Base-by-base conservation (phyloP, 2,797 vertebrate species). In the Propithecus deckenii region DNA sequence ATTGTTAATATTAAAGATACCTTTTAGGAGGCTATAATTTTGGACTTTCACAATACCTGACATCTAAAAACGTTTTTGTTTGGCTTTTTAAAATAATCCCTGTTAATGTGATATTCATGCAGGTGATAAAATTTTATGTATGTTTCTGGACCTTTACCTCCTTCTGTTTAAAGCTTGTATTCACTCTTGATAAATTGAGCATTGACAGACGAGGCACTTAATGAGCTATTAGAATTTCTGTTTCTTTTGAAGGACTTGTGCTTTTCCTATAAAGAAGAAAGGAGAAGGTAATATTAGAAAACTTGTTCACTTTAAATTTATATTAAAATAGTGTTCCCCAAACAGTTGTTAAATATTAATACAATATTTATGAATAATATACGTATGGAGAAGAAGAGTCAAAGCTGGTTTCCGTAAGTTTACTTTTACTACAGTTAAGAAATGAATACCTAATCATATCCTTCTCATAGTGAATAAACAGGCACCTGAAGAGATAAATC, bases 41-140 rank as follows among this genome's bases (percentile, higher is more conserved):
- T 94, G 69, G 25, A 55, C 41, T 88, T 71, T 28, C n/a, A 65
- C 14, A 85, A 69, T 84, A 85, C 50, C 41, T 95, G 76, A 67
- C 83, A 94, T 93, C 78, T 89, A 71, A 95, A 94, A 96, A 72
- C 72, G 10, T 17, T 86, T 94, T 74, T 81, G 30, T 88, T 94
- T 94, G 71, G 46, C 46, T 87, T 92, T 96, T 94, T 23, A 75
- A 94, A 94, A 83, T 69, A 84, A 93, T 92, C 41, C 0, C 48
- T 18, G 55, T 89, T 93, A 52, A 48, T 65, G 93, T 86, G 92
- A 50, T 81, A 79, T 96, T 97, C 22, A 57, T 41, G 7, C 12
- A 59, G 18, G 4, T 72, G 91, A 91, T 79, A 91, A 94, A 88
- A 81, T 81, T 30, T n/a, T 65, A 3, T 59, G 4, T 74, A 17